Base-by-base conservation (phyloP, 2,797 vertebrate genomes). In the Lepus oiostolus region DNA sequence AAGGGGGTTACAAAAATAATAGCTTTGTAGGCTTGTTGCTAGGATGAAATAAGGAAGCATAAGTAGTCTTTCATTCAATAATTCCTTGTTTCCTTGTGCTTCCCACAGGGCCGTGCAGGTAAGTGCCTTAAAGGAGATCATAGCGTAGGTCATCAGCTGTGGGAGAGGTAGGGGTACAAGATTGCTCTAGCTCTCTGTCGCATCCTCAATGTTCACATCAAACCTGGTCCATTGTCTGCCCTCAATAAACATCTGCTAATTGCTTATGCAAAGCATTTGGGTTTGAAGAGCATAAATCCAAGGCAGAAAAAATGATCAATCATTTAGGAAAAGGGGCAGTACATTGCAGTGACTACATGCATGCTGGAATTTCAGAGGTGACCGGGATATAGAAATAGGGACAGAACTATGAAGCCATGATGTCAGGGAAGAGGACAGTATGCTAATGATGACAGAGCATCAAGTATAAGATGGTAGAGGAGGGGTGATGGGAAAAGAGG, bases 361-460 rank as follows among this genome's bases (percentile, higher is more conserved):
- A 1, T 16, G 47, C 7, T 50, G 22, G 17, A 11, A 54, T 91
- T 82, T 79, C 63, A 16, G 1, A 9, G 26, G 10, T 47, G 60
- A 80, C n/a, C 5, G 32, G 22, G 52, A 7, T n/a, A 2, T 8
- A 26, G 35, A 22, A 80, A 82, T 35, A 77, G 38, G 50, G 14
- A 30, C 10, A 71, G 13, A 16, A 2, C 38, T 17, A 0, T 5
- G 47, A 24, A 67, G 47, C 19, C 2, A 0, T 4, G 19, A 38
- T 26, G 30, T 3, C 17, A 17, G 35, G n/a, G 9, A 35, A 17
- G 35, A 28, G 12, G 26, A 4, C 0, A 58, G 58, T 32, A 7
- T 0, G 14, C 32, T 13, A 42, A 16, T 4, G 17, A 0, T 19
- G 28, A n/a, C 2, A 5, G n/a, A 19, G 21, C 10, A 7, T 13